Percentiles rank a stretch among this genome's conserved stretches.
phyloP scores from a whole-genome alignment of 2,113 vertebrate genomes.

The Himantopus leucocephalus region DNA sequence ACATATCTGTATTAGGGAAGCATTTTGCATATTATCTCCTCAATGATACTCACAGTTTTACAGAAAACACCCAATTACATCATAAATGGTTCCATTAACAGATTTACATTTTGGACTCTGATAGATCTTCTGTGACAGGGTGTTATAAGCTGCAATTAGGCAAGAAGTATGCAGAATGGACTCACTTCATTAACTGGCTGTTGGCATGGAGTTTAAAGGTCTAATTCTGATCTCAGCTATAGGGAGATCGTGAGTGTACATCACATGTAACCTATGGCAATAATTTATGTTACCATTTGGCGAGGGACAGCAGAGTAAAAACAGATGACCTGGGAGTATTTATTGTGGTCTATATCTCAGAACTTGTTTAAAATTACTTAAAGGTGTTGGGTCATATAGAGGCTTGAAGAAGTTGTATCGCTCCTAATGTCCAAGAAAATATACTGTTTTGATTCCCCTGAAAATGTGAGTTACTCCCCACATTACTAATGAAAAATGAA shows the following conservation, averaged over 20 bases:
- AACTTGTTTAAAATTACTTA: neutral
- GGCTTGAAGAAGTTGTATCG: neutral
- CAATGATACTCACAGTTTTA: neutral
- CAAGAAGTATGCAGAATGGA: neutral
- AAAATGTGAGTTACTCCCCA: neutral
- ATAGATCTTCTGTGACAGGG: neutral
- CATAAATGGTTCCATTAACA: neutral
- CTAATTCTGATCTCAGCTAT: neutral
- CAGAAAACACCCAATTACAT: neutral
- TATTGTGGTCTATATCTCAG: neutral
- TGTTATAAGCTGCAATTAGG: neutral
- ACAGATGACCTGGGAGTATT: neutral
- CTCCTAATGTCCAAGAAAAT: neutral
- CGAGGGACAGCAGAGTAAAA: neutral
- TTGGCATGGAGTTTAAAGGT: neutral
- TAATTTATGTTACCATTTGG: neutral
- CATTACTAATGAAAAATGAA: neutral
- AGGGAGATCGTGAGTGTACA: neutral
- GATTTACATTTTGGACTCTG: neutral
- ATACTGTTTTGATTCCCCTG: neutral
- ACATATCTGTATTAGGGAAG: neutral
- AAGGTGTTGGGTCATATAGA: neutral
- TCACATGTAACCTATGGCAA: neutral
- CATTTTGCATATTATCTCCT: neutral
- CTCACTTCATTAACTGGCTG: neutral